These are phyloP conservation scores for Melanerpes formicivorus DNA, from an alignment of 2,113 vertebrate species.

Conservation along the genomic window DNA sequence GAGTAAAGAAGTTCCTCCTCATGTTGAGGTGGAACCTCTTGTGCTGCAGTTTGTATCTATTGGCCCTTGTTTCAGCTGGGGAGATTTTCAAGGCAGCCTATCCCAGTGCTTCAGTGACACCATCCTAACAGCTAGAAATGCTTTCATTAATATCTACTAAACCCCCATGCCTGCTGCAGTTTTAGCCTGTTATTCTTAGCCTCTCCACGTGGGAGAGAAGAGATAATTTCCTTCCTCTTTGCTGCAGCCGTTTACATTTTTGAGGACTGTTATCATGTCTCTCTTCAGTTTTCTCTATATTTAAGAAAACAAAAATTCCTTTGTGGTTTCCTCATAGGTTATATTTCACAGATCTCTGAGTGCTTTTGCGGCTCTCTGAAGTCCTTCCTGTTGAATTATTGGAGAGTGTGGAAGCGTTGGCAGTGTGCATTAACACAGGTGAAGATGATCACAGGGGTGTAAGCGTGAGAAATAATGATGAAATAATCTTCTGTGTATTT, in stretches of 20 bases:
- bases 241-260: constrained; percentile 61
- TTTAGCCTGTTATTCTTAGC: constrained; percentile 53
- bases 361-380: neutral
- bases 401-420: neutral
- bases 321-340: neutral
- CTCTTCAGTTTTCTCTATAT: constrained; percentile 14
- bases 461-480: neutral
- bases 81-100: neutral
- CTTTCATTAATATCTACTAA: neutral
- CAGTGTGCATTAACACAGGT: neutral
- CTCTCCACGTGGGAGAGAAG: constrained; percentile 46
- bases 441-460: neutral
- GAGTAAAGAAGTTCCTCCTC: no score
- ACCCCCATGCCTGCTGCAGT: neutral
- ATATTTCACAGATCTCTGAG: constrained; percentile 16
- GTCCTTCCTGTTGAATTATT: neutral
- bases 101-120: neutral
- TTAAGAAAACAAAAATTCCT: constrained; percentile 56
- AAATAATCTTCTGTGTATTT: constrained; percentile 2
- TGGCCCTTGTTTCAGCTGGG: no score
- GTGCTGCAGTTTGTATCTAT: no score
- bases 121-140: neutral
- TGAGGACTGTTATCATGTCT: constrained; percentile 63
- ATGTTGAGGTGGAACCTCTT: no score
- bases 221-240: constrained; percentile 60